Evolutionary conservation across 2,888 invertebrate genomes (phyloP).

Genomic region (Pachymerium ferrugineum): DNA sequence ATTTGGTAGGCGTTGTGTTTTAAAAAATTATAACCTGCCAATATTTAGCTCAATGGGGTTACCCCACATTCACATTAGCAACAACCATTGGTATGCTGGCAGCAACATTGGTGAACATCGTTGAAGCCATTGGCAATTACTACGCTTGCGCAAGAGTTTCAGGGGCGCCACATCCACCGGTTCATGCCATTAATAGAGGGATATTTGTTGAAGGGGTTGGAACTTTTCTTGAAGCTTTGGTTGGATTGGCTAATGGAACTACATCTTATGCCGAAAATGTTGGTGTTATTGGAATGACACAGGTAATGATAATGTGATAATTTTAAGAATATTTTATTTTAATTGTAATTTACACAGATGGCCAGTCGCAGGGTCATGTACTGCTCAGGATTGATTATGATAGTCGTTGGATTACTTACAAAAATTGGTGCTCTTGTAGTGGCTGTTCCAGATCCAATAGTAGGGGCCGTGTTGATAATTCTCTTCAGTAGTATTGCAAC

Average conservation of each 20-base stretch:
- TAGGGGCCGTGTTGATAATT: conserved; percentile 73
- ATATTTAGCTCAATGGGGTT: conserved; percentile 69
- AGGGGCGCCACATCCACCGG: conserved; percentile 73
- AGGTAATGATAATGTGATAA: conserved; percentile 48
- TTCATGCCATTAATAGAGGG: conserved; percentile 81
- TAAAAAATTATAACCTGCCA: background rate
- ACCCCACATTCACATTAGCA: conserved; percentile 52
- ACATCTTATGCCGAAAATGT: conserved; percentile 87
- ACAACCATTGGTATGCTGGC: conserved; percentile 35
- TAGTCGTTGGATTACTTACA: conserved; percentile 66
- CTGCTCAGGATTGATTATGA: conserved; percentile 67
- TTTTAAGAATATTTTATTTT: background rate
- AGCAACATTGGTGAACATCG: conserved; percentile 32
- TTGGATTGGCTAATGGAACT: conserved; percentile 81
- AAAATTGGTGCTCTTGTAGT: conserved; percentile 74
- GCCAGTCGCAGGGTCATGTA: conserved; percentile 75
- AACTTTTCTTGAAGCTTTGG: conserved; percentile 74
- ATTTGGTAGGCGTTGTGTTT: background rate
- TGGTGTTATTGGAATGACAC: conserved; percentile 80
- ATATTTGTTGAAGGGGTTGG: conserved; percentile 78
- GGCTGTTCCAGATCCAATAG: conserved; percentile 71
- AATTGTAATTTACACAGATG: conserved; percentile 46
- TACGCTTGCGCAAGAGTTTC: conserved; percentile 50
- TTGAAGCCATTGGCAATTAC: conserved; percentile 47
- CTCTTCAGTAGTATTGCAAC: conserved; percentile 79